Evolutionary conservation across 2,113 vertebrate species (phyloP).

Genomic region (Gobius niger): DNA sequence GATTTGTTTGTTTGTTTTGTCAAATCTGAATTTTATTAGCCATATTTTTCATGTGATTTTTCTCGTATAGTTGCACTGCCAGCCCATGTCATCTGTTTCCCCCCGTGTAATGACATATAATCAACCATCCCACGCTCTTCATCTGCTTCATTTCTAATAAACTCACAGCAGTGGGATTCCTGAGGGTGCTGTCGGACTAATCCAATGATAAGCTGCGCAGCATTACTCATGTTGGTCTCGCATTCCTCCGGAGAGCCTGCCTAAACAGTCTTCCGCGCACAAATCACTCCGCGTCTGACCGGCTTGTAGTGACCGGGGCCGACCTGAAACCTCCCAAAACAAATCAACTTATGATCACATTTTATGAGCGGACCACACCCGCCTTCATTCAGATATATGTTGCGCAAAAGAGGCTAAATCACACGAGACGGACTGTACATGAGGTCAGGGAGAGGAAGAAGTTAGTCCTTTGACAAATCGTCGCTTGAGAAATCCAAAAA

Average conservation of each 20-base stretch:
- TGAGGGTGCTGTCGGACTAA: conserved; percentile 40
- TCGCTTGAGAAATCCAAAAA: too few species aligned
- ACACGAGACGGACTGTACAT: conserved; percentile 8
- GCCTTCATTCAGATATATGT: conserved; percentile 39
- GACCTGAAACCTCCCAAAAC: conserved; percentile 43
- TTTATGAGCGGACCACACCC: conserved; percentile 51
- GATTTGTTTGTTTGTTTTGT: too few species aligned
- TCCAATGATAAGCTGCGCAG: conserved; percentile 52
- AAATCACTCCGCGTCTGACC: conserved; percentile 57
- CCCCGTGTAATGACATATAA: conserved; percentile 23
- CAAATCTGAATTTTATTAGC: too few species aligned
- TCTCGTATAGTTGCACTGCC: neutral
- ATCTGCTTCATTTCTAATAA: conserved; percentile 19
- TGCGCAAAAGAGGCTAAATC: conserved; percentile 23
- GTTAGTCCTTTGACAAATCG: too few species aligned
- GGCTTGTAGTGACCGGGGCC: conserved; percentile 32
- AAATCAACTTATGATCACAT: conserved; percentile 41
- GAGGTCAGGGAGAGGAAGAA: too few species aligned
- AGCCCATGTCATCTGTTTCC: neutral
- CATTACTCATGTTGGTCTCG: conserved; percentile 42
- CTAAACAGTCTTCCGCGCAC: conserved; percentile 33
- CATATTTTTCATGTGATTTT: neutral
- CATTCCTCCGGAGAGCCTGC: conserved; percentile 35
- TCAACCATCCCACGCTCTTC: conserved; percentile 23
- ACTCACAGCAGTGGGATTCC: conserved; percentile 40